A percentile compares a stretch with the other conserved stretches of the same genome.
phyloP scores from a whole-genome alignment of 2,888 invertebrate species.

The Brachypalpus laphriformis region DNA sequence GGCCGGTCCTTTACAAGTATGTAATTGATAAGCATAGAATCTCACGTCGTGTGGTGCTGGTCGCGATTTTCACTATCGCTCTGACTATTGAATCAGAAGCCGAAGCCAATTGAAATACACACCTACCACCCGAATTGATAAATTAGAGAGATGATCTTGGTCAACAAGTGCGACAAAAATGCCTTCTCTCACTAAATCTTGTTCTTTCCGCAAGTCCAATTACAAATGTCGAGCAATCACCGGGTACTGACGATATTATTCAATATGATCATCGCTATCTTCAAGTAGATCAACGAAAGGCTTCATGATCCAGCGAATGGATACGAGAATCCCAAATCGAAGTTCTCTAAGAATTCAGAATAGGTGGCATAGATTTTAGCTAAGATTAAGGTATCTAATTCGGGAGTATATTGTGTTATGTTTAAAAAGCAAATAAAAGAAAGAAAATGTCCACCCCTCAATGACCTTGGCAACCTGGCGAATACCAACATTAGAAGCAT shows the following conservation, averaged over 20 bases:
- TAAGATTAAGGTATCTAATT: slow-evolving; percentile 75
- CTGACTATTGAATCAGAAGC: slow-evolving; percentile 94
- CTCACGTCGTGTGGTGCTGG: slow-evolving; percentile 89
- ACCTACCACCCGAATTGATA: slow-evolving; percentile 95
- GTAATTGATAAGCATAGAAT: slow-evolving; percentile 94
- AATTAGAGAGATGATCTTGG: slow-evolving; percentile 92
- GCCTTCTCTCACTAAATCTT: slow-evolving; percentile 86
- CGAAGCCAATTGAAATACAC: slow-evolving; percentile 97
- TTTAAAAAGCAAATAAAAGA: background rate
- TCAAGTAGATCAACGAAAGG: slow-evolving; percentile 90
- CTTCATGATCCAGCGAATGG: slow-evolving; percentile 91
- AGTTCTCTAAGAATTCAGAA: slow-evolving; percentile 91
- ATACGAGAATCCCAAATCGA: slow-evolving; percentile 85
- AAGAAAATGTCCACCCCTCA: too few species aligned
- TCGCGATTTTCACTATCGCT: slow-evolving; percentile 96
- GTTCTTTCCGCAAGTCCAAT: slow-evolving; percentile 92
- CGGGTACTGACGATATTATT: slow-evolving; percentile 91
- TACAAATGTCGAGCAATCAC: slow-evolving; percentile 91
- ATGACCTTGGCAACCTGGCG: too few species aligned
- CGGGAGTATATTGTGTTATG: background rate
- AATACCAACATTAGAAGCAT: too few species aligned
- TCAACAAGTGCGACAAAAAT: slow-evolving; percentile 91
- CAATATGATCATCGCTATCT: slow-evolving; percentile 94
- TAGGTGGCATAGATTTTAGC: slow-evolving; percentile 84
- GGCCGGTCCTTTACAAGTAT: slow-evolving; percentile 95